Evolutionary conservation across 2,797 vertebrate genomes (phyloP).

Genomic region (Sphenodon punctatus): DNA sequence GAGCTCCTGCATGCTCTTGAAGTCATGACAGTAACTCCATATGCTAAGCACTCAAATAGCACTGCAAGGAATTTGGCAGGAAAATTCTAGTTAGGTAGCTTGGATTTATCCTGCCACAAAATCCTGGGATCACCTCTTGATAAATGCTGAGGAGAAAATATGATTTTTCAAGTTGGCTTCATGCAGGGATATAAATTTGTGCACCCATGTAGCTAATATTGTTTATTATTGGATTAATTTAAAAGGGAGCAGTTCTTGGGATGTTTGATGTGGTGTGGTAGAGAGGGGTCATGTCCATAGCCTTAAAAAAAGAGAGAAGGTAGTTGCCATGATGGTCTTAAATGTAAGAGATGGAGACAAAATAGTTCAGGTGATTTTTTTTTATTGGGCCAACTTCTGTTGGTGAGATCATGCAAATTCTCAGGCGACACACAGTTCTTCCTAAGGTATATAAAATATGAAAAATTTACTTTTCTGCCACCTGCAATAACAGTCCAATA

Average conservation of each 20-base stretch:
- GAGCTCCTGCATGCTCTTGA: not conserved
- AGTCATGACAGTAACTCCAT: not conserved
- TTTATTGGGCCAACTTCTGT: too few relatives aligned
- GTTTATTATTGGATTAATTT: not conserved
- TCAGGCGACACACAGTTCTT: too few relatives aligned
- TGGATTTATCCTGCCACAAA: not conserved
- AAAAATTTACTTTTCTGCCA: too few relatives aligned
- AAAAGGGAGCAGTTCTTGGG: not conserved
- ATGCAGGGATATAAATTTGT: not conserved
- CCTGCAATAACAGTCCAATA: too few relatives aligned
- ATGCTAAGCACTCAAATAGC: not conserved
- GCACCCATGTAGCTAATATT: not conserved
- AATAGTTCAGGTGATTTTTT: too few relatives aligned
- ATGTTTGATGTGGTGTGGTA: not conserved
- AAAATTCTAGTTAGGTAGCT: not conserved
- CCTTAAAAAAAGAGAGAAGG: not conserved
- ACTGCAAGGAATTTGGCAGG: not conserved
- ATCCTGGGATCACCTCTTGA: not conserved
- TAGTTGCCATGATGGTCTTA: too few relatives aligned
- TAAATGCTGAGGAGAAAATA: not conserved
- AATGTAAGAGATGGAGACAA: too few relatives aligned
- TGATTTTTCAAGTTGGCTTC: not conserved
- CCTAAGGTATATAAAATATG: too few relatives aligned
- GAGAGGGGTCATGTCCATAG: not conserved
- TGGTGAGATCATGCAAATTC: too few relatives aligned